These are phyloP conservation scores for Bombus consobrinus DNA, from an alignment of 1,140 invertebrate genomes.

Conservation along the genomic window DNA sequence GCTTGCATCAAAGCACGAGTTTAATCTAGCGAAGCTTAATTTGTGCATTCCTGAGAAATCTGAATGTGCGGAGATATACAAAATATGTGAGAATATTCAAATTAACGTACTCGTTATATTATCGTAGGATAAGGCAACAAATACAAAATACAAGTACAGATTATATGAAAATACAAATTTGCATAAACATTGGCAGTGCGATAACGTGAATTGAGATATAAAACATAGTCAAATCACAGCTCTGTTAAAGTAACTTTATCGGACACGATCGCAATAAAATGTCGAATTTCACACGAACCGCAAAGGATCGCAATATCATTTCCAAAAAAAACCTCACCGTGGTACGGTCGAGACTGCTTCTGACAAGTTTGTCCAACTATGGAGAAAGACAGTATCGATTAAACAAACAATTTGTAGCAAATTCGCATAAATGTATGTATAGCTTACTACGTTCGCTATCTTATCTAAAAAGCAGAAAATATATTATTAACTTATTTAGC, in stretches of 20 bases:
- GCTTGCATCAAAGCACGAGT: no score
- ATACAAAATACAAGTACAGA: no score
- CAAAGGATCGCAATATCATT: not conserved
- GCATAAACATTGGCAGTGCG: no score
- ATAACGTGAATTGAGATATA: no score
- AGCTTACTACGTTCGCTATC: not conserved
- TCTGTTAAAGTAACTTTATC: no score
- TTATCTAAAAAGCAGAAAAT: not conserved
- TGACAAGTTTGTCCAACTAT: slow-evolving; percentile 2
- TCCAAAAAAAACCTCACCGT: not conserved
- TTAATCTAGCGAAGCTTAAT: no score
- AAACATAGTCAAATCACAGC: no score
- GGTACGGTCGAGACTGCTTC: not conserved
- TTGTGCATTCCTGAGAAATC: rapidly evolving
- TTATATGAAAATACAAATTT: no score
- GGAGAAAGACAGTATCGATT: not conserved
- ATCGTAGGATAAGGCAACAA: no score
- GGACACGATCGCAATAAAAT: not conserved
- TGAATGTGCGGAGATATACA: no score
- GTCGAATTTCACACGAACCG: not conserved
- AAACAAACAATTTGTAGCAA: not conserved
- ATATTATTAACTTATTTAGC: not conserved
- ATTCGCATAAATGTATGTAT: not conserved
- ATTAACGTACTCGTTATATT: no score
- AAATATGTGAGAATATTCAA: no score